Evolutionary conservation across 2,113 vertebrate species (phyloP).

Genomic region (Pollachius pollachius): DNA sequence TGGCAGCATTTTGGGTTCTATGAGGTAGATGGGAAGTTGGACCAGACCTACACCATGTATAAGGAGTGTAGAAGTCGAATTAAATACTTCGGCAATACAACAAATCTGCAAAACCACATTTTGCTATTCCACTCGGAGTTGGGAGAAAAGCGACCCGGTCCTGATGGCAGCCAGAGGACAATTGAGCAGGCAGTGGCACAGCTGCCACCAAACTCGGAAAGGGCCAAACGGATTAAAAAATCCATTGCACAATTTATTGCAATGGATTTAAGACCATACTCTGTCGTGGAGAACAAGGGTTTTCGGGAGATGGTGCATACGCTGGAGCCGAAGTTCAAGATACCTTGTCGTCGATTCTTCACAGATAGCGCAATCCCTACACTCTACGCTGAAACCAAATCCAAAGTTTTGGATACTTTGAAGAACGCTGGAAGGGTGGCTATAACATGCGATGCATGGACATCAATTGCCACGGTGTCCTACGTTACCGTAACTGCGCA

Average conservation of each 20-base stretch:
- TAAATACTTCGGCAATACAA: no score
- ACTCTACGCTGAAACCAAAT: constrained; percentile 8
- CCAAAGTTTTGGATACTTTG: not conserved
- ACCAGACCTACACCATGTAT: no score
- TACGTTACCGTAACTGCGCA: no score
- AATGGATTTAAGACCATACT: constrained; percentile 13
- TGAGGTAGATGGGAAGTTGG: no score
- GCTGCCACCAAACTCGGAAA: not conserved
- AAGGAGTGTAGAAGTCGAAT: no score
- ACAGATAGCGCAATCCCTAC: constrained; percentile 11
- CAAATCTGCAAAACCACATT: no score
- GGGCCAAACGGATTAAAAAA: constrained; percentile 3
- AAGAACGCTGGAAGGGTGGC: constrained; percentile 10
- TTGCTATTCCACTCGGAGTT: no score
- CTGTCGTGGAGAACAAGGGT: constrained; percentile 13
- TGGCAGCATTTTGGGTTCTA: no score
- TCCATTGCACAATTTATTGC: constrained; percentile 5
- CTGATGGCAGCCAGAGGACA: no score
- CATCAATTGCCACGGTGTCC: constrained; percentile 9
- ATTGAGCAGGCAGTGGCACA: constrained; percentile 2
- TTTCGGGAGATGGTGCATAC: no score
- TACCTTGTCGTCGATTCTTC: constrained; percentile 14
- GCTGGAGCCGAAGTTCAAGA: constrained; percentile 9
- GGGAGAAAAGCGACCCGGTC: no score
- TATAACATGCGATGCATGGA: constrained; percentile 24